These are phyloP conservation scores for Lysandra coridon DNA, from an alignment of 2,888 invertebrate genomes.

Conservation along the genomic window DNA sequence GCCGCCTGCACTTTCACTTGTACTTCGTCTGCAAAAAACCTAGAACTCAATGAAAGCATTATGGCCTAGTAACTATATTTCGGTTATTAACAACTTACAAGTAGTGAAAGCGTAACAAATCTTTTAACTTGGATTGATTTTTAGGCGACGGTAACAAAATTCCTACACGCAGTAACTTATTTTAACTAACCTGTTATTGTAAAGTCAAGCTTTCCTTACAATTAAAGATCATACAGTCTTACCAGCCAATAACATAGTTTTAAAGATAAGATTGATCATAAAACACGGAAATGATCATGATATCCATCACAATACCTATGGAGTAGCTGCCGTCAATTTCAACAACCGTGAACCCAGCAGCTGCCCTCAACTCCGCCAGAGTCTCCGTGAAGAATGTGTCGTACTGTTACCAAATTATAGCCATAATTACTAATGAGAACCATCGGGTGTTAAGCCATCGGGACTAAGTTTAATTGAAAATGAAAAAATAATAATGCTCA, in stretches of 20 bases:
- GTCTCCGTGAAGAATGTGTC: slow-evolving; percentile 65
- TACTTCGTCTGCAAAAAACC: slow-evolving; percentile 56
- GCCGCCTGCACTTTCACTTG: slow-evolving; percentile 67
- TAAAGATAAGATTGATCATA: too few relatives aligned
- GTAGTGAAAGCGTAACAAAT: slow-evolving; percentile 4
- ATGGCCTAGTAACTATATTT: neutral
- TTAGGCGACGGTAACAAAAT: neutral
- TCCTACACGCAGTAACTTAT: too few relatives aligned
- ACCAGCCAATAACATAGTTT: too few relatives aligned
- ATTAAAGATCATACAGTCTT: too few relatives aligned
- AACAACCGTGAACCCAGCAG: slow-evolving; percentile 65
- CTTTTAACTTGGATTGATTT: neutral
- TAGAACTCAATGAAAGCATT: neutral
- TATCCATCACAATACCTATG: slow-evolving; percentile 49
- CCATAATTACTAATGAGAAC: too few relatives aligned
- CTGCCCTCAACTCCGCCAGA: slow-evolving; percentile 65
- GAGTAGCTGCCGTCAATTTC: slow-evolving; percentile 57
- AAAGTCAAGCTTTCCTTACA: too few relatives aligned
- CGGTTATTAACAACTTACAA: too few relatives aligned
- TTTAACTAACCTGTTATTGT: too few relatives aligned
- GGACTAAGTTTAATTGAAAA: too few relatives aligned
- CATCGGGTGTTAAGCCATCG: too few relatives aligned
- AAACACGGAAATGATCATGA: neutral
- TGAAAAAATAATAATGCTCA: too few relatives aligned
- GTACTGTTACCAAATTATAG: slow-evolving; percentile 49